Evolutionary conservation across 30 jellyfish, hydroid and myxozoan genomes (phyloP).

Genomic region (Clytia hemisphaerica): DNA sequence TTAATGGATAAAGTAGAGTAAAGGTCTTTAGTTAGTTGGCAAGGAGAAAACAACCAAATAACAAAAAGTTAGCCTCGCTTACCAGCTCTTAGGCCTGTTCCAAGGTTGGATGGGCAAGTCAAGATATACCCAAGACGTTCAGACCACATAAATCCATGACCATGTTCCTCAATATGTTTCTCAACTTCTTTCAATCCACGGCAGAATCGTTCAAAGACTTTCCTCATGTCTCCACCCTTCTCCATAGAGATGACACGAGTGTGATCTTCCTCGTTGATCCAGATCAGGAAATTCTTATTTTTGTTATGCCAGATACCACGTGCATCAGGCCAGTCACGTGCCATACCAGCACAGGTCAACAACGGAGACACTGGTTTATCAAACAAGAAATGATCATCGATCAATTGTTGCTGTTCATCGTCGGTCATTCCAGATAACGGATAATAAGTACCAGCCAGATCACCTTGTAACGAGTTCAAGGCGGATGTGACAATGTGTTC

Average conservation of each 20-base stretch:
- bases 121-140: conserved; percentile 51
- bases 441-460: conserved; percentile 39
- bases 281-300: conserved; percentile 53
- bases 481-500: conserved; percentile 45
- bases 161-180: conserved; percentile 27
- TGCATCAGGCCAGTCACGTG: conserved; percentile 88
- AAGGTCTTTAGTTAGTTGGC: too few species aligned
- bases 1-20: too few species aligned
- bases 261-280: too few species aligned
- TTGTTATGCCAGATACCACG: conserved; percentile 80
- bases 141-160: conserved; percentile 48
- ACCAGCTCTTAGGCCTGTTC: conserved; percentile 80
- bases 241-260: conserved; percentile 64
- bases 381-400: too few species aligned
- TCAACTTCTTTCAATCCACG: conserved; percentile 48
- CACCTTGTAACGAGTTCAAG: conserved; percentile 44
- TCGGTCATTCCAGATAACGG: too few species aligned
- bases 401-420: too few species aligned
- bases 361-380: too few species aligned
- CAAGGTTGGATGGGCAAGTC: conserved; percentile 58
- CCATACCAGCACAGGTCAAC: too few species aligned
- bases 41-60: too few species aligned
- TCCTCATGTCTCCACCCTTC: conserved; percentile 58
- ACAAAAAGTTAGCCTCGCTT: background rate
- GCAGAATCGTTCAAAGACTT: conserved; percentile 49